These are phyloP conservation scores for Cataglyphis altisquamis DNA, from an alignment of 2,888 invertebrate species.

Conservation along the genomic window DNA sequence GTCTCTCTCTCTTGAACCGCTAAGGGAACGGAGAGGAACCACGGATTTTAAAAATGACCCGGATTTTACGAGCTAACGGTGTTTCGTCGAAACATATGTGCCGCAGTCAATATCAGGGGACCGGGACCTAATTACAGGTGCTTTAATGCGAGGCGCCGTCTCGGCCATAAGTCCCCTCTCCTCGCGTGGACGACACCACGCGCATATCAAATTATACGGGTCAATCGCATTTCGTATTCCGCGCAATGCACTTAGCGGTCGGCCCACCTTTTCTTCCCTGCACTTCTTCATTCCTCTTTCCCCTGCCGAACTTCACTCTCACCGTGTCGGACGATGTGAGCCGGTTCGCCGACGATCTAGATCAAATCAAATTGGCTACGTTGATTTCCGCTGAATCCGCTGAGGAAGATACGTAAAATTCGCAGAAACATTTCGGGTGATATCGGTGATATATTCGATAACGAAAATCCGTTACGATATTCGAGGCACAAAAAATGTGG, in stretches of 20 bases:
- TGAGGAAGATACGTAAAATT: not conserved
- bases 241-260: constrained; percentile 23
- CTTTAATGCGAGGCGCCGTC: constrained; percentile 28
- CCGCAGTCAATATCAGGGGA: constrained; percentile 35
- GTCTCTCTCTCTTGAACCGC: not conserved
- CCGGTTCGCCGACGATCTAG: constrained; percentile 25
- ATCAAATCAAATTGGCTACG: constrained; percentile 16
- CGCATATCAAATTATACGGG: constrained; percentile 46
- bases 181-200: not conserved
- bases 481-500: constrained; percentile 20
- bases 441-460: not conserved
- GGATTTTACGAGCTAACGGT: constrained; percentile 67
- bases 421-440: not conserved
- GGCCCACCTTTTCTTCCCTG: constrained; percentile 34
- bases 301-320: constrained; percentile 23
- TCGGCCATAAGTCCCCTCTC: not conserved
- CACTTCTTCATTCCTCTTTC: constrained; percentile 16
- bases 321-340: constrained; percentile 16
- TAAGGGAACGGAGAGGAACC: not conserved
- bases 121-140: constrained; percentile 38
- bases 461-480: not conserved
- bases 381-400: constrained; percentile 18
- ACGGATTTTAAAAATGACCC: constrained; percentile 43
- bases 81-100: constrained; percentile 36
- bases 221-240: constrained; percentile 58